Evolutionary conservation across 2,888 invertebrate genomes (phyloP).

Genomic region (Thecophora atra): DNA sequence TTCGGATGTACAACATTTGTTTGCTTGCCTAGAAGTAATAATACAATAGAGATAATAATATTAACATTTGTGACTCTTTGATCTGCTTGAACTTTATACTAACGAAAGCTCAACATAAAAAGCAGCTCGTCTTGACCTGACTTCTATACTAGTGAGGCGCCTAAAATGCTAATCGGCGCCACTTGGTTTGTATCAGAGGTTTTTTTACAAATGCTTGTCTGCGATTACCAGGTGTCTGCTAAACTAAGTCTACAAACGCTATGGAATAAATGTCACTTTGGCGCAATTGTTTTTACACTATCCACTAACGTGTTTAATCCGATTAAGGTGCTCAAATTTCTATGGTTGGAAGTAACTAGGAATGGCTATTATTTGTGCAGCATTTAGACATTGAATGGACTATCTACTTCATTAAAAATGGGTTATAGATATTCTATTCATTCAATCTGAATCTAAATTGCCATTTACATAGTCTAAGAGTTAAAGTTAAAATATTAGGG

Average conservation of each 20-base stretch:
- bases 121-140: slow-evolving; percentile 15
- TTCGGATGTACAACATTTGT: slow-evolving; percentile 63
- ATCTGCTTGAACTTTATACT: neutral
- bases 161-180: neutral
- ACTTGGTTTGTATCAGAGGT: neutral
- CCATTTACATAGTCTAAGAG: too few species aligned
- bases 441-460: too few species aligned
- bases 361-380: too few species aligned
- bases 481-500: too few species aligned
- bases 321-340: neutral
- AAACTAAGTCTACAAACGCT: neutral
- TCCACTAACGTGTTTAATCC: slow-evolving; percentile 10
- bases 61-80: neutral
- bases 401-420: too few species aligned
- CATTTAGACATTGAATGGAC: too few species aligned
- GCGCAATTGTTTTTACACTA: neutral
- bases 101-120: slow-evolving; percentile 18
- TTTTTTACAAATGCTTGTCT: neutral
- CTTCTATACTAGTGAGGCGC: neutral
- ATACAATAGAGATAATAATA: slow-evolving; percentile 22
- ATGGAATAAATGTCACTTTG: too few species aligned
- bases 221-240: neutral
- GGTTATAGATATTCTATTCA: too few species aligned
- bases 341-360: too few species aligned
- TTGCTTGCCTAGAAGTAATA: slow-evolving; percentile 59